Base-by-base conservation (phyloP, 2,888 invertebrate genomes). In the Meteorus cinctellus region DNA sequence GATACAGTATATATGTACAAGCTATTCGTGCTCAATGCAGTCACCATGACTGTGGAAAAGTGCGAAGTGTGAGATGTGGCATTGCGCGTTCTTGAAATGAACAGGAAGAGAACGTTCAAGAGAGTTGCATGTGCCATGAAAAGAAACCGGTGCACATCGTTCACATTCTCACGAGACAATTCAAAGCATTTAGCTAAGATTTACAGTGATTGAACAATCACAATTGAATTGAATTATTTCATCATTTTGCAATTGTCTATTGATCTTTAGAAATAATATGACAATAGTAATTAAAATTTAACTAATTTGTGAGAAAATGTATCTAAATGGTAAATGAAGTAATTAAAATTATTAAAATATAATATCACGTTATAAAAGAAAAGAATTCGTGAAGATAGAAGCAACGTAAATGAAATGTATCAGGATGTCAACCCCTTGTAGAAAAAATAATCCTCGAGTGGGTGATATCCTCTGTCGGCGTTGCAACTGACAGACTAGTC, bases 361-460 rank as follows among this genome's bases (percentile, higher is more conserved):
- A 59, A 36, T 55, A 14, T n/a, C 5, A n/a, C 19, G 34, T n/a
- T 41, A 31, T 24, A 31, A 27, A 4, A n/a, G 10, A 14, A 59
- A 36, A 41, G n/a, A 36, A 59, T 34, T 27, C 14, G 59, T 27
- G 12, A 24, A 59, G 31, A 59, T 27, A 10, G 59, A 19, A 59
- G 16, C n/a, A 70, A 24, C 16, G 6, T n/a, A 48, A n/a, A 48
- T 16, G 48, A 55, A 55, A 8, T 55, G 10, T 55, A 55, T 55
- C 55, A 55, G 36, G 59, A 55, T 70, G 59, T 55, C 69, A 55
- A 55, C 31, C 36, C 36, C 41, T 70, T 41, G 34, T 59, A 55
- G 59, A 36, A 68, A 31, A 59, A 70, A 70, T 70, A 70, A 70
- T 70, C 41, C 59, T 36, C 19, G 41, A 70, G 70, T 59, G 59